A percentile compares a stretch with the other conserved stretches of the same genome.
These are phyloP conservation scores for Artibeus jamaicensis DNA, from an alignment of 2,797 vertebrate species.

Conservation along the genomic window DNA sequence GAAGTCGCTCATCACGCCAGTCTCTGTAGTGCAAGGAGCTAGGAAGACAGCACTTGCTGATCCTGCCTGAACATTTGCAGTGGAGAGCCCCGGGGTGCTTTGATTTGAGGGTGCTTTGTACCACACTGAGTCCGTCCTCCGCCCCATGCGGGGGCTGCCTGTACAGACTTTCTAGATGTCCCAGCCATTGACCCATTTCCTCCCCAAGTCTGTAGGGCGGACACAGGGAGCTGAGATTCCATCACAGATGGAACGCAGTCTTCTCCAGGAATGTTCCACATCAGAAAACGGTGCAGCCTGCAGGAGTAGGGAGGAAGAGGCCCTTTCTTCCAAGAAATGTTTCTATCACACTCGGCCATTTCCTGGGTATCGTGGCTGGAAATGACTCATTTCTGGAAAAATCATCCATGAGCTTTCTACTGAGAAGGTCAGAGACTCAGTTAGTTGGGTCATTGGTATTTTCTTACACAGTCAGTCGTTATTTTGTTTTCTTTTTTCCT, in stretches of 20 bases:
- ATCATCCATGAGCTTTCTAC: background rate
- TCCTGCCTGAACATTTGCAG: background rate
- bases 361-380: constrained; percentile 11
- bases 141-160: background rate
- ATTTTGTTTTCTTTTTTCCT: background rate
- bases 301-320: background rate
- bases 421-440: background rate
- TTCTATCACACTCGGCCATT: background rate
- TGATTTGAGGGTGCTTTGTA: background rate
- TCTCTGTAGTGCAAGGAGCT: background rate
- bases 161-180: background rate
- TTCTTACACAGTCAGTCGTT: background rate
- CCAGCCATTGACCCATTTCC: background rate
- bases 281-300: background rate
- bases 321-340: background rate
- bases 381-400: constrained; percentile 38
- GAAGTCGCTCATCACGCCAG: accelerated
- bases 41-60: accelerated
- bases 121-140: background rate
- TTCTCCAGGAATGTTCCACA: background rate
- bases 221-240: background rate
- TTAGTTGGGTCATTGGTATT: background rate
- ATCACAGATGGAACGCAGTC: background rate
- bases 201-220: background rate
- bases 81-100: background rate